Evolutionary conservation across 2,888 invertebrate genomes (phyloP), one percentile per base, ranked within the genome.

Genomic region (Nymphalis polychloros): DNA sequence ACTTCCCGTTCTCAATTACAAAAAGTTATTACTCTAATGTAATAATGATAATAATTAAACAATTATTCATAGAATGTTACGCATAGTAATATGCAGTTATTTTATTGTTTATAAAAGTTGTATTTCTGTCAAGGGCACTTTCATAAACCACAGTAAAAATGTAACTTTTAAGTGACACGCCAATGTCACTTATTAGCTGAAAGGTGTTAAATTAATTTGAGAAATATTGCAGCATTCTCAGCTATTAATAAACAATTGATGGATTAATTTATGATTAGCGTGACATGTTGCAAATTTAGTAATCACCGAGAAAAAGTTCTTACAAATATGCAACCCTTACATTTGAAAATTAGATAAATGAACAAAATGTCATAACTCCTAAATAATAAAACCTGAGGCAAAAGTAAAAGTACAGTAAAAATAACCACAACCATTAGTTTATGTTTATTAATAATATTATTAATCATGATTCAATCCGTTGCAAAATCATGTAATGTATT

Each of bases 151-250:
- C 35, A 49, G 55, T 31, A 35, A 59, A 59, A 59, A 20, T 67
- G 35, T 61, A 67, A 67, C 53, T 48, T 61, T 61, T 55, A 47
- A 27, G 46, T 35, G 61, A 61, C 61, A 67, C 31, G 19, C n/a
- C n/a, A n/a, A n/a, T 31, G 55, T 17, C 8, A 27, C 19, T 47
- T 47, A 20, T 53, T 16, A 10, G 31, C 27, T 19, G 19, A 31
- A 35, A 55, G 48, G 61, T 48, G 66, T 48, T 61, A 62, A 62
- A 35, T 62, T 16, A 16, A 17, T 31, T 13, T 49, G 61, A 31
- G 62, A 50, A 27, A 62, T 57, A 8, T 62, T 50, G 50, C 50
- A 31, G 19, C 16, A 50, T 49, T 50, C 8, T 2, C 49, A 47
- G 16, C 48, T 49, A 17, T 48, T 7, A 41, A 35, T 59, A 35